Base-by-base conservation (phyloP, 2,797 vertebrate genomes). In the Helicolenus hilgendorfi region DNA sequence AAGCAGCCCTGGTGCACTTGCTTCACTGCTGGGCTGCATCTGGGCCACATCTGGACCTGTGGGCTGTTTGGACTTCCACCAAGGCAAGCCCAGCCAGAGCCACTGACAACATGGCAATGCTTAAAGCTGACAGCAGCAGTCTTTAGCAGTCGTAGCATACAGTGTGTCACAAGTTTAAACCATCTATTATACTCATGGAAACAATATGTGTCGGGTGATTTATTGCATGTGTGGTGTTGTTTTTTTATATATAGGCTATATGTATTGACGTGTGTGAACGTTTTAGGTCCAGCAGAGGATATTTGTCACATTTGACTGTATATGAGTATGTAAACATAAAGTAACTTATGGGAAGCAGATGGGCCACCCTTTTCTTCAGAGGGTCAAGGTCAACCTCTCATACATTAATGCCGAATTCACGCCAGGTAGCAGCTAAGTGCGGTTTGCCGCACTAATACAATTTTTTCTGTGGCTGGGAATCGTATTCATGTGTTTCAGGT, bases 21-120 rank as follows among this genome's bases (percentile, higher is more conserved):
- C 82, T 86, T 72, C 70, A 63, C 69, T 62, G 70, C 84, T 69
- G 74, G 62, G 49, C 80, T 78, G 84, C 96, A 96, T 96, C 94
- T 96, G 96, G 91, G 84, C 89, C 79, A 84, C 96, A 96, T 96
- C 94, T 96, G 94, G 94, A 81, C 72, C 83, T 63, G 90, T 84
- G 91, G 87, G 86, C 82, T 88, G 88, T 35, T 84, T 95, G 92
- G 93, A 94, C 31, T 3, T 87, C 64, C 90, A 93, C 94, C 92
- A 94, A 94, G 29, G 55, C 86, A 85, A 88, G 89, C 91, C 86
- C 83, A 76, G 79, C 49, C 64, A 73, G 69, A 85, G 84, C 88
- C 90, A 86, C 87, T 65, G 91, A 94, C 87, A 94, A 89, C 92
- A 92, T 74, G 92, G 89, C 92, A 85, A 2, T 9, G 64, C 60